Percentiles rank a stretch among this genome's conserved stretches.
Evolutionary conservation across 2,888 invertebrate species (phyloP).

Genomic region (Crossocerus cetratus): DNA sequence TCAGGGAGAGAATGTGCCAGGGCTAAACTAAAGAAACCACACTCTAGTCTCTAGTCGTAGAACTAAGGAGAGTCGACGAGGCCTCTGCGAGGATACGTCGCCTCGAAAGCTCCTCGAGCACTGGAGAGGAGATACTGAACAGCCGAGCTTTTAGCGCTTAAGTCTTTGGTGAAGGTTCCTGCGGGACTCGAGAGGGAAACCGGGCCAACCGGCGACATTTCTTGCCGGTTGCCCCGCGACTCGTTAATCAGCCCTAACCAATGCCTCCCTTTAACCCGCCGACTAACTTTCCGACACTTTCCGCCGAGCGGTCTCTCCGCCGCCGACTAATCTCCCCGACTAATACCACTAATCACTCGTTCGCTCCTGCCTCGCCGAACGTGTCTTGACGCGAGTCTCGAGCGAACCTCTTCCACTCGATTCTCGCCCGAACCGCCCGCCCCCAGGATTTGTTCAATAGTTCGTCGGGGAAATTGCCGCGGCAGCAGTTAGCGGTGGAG

Average conservation of each 20-base stretch:
- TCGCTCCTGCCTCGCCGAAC: not conserved
- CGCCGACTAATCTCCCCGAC: not conserved
- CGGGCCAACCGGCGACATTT: too few relatives aligned
- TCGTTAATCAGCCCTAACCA: not conserved
- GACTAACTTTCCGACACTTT: not conserved
- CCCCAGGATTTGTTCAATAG: too few relatives aligned
- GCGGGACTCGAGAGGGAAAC: not conserved
- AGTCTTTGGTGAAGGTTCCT: slow-evolving; percentile 5
- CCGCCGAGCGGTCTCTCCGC: not conserved
- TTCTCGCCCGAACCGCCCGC: not conserved
- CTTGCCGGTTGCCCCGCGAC: not conserved
- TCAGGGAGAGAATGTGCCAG: not conserved
- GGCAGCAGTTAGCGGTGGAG: too few relatives aligned
- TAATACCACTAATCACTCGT: not conserved
- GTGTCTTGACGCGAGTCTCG: not conserved
- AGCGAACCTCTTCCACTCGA: not conserved
- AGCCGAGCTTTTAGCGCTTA: not conserved
- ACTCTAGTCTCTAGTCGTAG: not conserved
- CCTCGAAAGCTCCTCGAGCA: slow-evolving; percentile 3
- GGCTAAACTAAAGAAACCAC: not conserved
- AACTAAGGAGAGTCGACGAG: not conserved
- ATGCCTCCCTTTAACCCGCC: not conserved
- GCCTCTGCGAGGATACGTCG: slow-evolving; percentile 18
- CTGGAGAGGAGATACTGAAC: slow-evolving; percentile 17
- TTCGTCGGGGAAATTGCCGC: too few relatives aligned